phyloP scores from a whole-genome alignment of 2,888 invertebrate genomes.

The Lampropteryx suffumata region DNA sequence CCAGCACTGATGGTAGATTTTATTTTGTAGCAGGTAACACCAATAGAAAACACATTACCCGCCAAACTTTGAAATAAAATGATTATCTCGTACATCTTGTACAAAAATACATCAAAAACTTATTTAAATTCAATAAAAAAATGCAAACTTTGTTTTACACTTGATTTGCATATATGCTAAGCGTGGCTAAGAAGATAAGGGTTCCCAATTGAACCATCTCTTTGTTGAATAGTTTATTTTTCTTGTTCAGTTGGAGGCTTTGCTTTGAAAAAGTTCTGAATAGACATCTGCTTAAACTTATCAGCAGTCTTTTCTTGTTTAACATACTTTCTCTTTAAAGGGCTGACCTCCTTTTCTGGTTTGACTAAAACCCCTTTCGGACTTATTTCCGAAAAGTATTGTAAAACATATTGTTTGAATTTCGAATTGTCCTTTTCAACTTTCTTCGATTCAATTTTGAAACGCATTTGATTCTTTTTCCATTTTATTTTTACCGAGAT shows the following conservation, averaged over 20 bases:
- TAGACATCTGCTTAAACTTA: constrained; percentile 60
- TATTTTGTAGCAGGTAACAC: not conserved
- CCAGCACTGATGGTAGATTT: not conserved
- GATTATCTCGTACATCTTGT: too few relatives aligned
- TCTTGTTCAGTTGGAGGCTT: constrained; percentile 26
- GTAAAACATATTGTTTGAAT: constrained; percentile 59
- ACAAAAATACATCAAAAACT: too few relatives aligned
- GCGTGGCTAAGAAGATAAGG: too few relatives aligned
- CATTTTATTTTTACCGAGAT: constrained; percentile 59
- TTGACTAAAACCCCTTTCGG: constrained; percentile 41
- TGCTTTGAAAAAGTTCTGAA: constrained; percentile 60
- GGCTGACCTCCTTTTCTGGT: constrained; percentile 46
- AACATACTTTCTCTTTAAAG: constrained; percentile 45
- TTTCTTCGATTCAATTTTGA: constrained; percentile 45
- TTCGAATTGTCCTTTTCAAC: constrained; percentile 23
- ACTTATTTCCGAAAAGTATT: constrained; percentile 41
- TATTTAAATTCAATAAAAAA: too few relatives aligned
- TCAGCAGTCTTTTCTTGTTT: constrained; percentile 53
- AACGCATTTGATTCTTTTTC: constrained; percentile 44
- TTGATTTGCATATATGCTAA: too few relatives aligned
- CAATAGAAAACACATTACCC: not conserved
- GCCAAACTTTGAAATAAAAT: not conserved
- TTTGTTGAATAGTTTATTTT: not conserved
- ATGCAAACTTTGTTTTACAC: too few relatives aligned
- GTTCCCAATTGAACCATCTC: too few relatives aligned